Conservation (phyloP, 2,888 invertebrate genomes). For the Tigriopus californicus region DNA sequence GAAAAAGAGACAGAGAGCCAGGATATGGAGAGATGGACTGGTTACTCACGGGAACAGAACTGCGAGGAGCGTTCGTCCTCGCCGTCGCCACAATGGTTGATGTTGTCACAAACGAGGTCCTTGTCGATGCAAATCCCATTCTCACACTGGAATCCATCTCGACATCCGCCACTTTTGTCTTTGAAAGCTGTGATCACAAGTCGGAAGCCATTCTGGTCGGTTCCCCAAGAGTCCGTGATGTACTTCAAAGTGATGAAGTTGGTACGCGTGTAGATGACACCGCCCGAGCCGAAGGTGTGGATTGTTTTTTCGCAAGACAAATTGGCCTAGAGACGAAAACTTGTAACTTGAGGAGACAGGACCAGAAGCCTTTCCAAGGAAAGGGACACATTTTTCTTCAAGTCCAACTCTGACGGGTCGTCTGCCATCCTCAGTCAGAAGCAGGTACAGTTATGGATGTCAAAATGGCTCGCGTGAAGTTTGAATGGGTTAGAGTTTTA, state of each 20-base stretch:
- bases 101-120: slow-evolving; percentile 74
- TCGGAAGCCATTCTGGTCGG: slow-evolving; percentile 74
- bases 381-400: no score
- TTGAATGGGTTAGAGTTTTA: no score
- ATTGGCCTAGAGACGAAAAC: not conserved
- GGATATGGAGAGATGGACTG: not conserved
- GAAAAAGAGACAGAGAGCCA: not conserved
- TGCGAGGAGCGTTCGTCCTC: slow-evolving; percentile 72
- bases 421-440: no score
- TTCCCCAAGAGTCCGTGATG: slow-evolving; percentile 81
- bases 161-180: slow-evolving; percentile 26
- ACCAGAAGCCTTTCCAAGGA: no score
- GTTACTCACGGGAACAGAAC: slow-evolving; percentile 66
- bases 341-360: no score
- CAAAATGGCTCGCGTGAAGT: no score
- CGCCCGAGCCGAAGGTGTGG: slow-evolving; percentile 24
- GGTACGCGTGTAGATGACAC: slow-evolving; percentile 70
- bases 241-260: slow-evolving; percentile 85
- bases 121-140: slow-evolving; percentile 59
- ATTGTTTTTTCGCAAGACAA: slow-evolving; percentile 6
- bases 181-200: slow-evolving; percentile 84
- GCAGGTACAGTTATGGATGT: no score
- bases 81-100: slow-evolving; percentile 82
- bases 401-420: no score
- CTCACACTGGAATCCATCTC: slow-evolving; percentile 6